Conservation (phyloP, 2,797 vertebrate species). For the Darevskia nairensis region DNA sequence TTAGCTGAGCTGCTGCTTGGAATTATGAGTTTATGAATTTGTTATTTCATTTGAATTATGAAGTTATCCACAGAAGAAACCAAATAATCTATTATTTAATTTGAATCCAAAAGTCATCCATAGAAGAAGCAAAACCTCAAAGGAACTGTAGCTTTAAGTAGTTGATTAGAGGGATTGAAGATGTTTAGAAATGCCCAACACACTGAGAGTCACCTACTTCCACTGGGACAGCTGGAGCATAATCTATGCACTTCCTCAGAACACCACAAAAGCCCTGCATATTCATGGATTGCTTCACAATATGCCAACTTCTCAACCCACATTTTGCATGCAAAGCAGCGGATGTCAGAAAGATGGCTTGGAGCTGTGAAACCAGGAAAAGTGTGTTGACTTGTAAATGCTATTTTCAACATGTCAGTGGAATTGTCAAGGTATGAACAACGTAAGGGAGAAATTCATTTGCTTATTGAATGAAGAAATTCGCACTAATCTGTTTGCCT, state of each 20-base stretch:
- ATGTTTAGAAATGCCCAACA: constrained; percentile 2
- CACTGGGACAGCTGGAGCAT: neutral
- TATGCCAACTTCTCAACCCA: neutral
- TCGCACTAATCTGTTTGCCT: neutral
- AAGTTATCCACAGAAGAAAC: constrained; percentile 11
- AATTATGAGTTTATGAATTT: neutral
- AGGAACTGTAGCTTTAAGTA: constrained; percentile 11
- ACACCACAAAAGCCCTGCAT: neutral
- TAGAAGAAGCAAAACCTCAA: constrained; percentile 24
- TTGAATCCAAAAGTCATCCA: constrained; percentile 8
- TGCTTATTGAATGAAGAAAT: neutral
- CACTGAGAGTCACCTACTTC: neutral
- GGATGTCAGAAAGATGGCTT: neutral
- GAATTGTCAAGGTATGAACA: neutral
- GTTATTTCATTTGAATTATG: constrained; percentile 10
- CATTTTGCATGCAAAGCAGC: neutral
- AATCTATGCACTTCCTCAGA: neutral
- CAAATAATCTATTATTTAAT: constrained; percentile 11
- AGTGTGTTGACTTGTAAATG: neutral
- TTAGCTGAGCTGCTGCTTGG: neutral
- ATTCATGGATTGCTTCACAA: neutral
- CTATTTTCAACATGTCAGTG: neutral
- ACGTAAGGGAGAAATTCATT: neutral
- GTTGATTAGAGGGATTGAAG: neutral
- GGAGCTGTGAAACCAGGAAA: neutral